A percentile compares a stretch with the other conserved stretches of the same genome.
phyloP scores from a whole-genome alignment of 1,140 invertebrate genomes.

The Papilio aristodemus region DNA sequence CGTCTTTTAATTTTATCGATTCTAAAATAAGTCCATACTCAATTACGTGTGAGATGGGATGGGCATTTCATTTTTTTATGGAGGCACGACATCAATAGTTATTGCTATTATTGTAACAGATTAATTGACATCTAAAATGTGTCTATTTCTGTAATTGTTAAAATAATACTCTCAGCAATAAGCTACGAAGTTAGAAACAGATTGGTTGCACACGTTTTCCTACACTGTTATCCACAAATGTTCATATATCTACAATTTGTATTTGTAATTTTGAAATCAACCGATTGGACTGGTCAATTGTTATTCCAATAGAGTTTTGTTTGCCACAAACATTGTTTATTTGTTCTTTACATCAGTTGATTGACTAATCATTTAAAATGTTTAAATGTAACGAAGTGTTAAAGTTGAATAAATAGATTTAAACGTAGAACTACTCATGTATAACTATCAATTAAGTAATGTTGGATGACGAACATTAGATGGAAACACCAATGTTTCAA shows the following conservation, averaged over 20 bases:
- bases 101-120: too few species aligned
- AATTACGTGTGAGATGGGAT: too few species aligned
- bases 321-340: slow-evolving; percentile 6
- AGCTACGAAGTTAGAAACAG: background rate
- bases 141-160: too few species aligned
- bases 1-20: too few species aligned
- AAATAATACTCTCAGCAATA: background rate
- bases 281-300: background rate
- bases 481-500: too few species aligned
- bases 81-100: too few species aligned
- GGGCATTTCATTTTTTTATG: too few species aligned
- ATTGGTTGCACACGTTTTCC: background rate
- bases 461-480: background rate
- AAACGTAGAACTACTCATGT: background rate
- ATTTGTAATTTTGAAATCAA: background rate
- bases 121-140: too few species aligned
- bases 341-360: slow-evolving; percentile 1
- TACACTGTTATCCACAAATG: background rate
- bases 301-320: slow-evolving; percentile 16
- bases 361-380: background rate
- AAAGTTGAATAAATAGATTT: background rate
- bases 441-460: too few species aligned
- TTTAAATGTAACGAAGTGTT: background rate
- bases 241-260: background rate
- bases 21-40: too few species aligned